phyloP scores from a whole-genome alignment of 2,113 vertebrate species.

The Butorides virescens region DNA sequence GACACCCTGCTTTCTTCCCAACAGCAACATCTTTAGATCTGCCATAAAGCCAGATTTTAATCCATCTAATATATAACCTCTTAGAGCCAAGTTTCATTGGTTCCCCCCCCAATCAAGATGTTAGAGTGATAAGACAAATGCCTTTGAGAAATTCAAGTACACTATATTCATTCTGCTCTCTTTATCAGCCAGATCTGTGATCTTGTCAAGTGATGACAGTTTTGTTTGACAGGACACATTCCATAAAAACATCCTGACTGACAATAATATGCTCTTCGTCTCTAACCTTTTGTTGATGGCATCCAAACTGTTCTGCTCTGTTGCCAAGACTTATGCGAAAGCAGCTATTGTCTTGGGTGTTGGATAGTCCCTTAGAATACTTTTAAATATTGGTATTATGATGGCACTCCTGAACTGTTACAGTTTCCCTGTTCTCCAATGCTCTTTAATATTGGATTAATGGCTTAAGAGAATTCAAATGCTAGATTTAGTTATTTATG shows the following conservation, averaged over 20 bases:
- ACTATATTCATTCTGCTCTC: background rate
- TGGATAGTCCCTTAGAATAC: background rate
- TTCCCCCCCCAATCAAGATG: conserved; percentile 25
- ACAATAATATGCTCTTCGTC: conserved; percentile 15
- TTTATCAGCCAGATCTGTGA: conserved; percentile 19
- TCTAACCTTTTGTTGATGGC: conserved; percentile 38
- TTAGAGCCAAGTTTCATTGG: conserved; percentile 9
- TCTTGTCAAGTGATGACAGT: conserved; percentile 53
- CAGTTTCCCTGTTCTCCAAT: background rate
- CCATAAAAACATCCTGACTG: conserved; percentile 19
- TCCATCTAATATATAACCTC: conserved; percentile 20
- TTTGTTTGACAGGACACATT: conserved; percentile 44
- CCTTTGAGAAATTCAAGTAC: conserved; percentile 31
- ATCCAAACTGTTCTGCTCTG: conserved; percentile 1
- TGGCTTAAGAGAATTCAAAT: background rate
- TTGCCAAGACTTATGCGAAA: background rate
- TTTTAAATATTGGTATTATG: background rate
- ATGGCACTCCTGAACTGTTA: background rate
- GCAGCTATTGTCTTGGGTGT: background rate
- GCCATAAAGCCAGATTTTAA: background rate
- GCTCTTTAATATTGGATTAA: background rate
- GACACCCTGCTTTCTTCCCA: background rate
- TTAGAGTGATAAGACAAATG: conserved; percentile 16
- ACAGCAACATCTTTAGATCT: background rate
- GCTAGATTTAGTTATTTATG: background rate